Evolutionary conservation across 2,113 vertebrate genomes (phyloP), one percentile per base, ranked within the genome.

Genomic region (Vulpes vulpes): DNA sequence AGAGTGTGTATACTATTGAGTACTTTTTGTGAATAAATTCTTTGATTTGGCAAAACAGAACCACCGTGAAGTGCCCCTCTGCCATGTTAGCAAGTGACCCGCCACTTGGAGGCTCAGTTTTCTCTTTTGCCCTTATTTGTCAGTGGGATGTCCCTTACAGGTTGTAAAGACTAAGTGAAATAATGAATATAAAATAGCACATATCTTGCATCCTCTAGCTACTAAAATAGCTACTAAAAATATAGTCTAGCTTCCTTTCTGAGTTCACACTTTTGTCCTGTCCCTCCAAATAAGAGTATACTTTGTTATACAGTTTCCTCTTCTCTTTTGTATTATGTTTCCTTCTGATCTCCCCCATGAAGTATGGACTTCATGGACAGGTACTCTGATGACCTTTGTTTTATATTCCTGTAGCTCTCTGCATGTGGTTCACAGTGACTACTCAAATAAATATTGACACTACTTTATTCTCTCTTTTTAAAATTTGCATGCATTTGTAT

Each of bases 221-320:
- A 83, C 43, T 43, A 73, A 94, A 80, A 71, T 25, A 93, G 64
- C 57, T 93, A 60, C 89, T 84, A 30, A 96, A 96, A 95, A 88
- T 81, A 88, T 8, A 91, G 73, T 82, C 73, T 73, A 38, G 55
- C 27, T 92, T 91, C 43, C 80, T 84, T 88, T 93, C 43, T 64
- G 80, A 90, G 27, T 32, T 94, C 64, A 96, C 10, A 60, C 49
- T 85, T 96, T 53, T 91, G 30, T 65, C 59, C 35, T 55, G 51
- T 65, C 16, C 25, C 59, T 16, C 51, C 60, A 71, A 88, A 8
- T 85, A 76, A 83, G 64, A 83, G 19, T 89, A 20, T 38, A 62
- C 9, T 79, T 93, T 25, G 43, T 81, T 30, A 62, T 53, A 25
- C 59, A 53, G 23, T 96, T 89, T 57, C 49, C 10, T 88, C 89